Conservation (phyloP, 2,113 vertebrate species). For the Nipponia nippon region DNA sequence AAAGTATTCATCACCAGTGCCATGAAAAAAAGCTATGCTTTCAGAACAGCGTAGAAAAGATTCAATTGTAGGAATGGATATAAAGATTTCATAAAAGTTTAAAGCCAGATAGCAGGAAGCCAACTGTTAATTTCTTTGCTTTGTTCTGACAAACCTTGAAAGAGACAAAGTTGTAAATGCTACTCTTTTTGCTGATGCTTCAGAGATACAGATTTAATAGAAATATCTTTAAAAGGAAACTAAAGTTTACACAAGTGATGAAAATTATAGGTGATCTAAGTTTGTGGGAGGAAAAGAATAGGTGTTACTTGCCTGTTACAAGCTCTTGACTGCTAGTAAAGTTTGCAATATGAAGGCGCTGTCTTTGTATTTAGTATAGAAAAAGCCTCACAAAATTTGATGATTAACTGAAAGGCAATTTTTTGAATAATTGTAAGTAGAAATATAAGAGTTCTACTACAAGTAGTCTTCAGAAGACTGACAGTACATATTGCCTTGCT, state of each 20-base stretch:
- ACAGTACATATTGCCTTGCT: background rate
- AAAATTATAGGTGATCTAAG: background rate
- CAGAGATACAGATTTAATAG: background rate
- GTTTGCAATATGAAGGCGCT: background rate
- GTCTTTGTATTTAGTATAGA: background rate
- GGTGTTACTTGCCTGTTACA: background rate
- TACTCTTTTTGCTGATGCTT: background rate
- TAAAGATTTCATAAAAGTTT: background rate
- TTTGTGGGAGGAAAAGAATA: background rate
- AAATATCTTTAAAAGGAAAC: background rate
- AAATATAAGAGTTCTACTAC: background rate
- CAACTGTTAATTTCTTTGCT: background rate
- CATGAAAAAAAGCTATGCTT: background rate
- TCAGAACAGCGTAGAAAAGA: background rate
- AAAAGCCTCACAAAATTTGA: background rate
- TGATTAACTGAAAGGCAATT: background rate
- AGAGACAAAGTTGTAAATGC: background rate
- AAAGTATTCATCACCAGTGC: background rate
- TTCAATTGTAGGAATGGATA: background rate
- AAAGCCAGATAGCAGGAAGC: background rate
- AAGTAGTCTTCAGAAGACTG: background rate
- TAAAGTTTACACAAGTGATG: background rate
- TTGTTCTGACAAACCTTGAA: background rate
- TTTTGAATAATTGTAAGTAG: background rate
- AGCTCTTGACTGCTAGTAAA: background rate